Base-by-base conservation (phyloP, 2,113 vertebrate species). In the Tiliqua scincoides region DNA sequence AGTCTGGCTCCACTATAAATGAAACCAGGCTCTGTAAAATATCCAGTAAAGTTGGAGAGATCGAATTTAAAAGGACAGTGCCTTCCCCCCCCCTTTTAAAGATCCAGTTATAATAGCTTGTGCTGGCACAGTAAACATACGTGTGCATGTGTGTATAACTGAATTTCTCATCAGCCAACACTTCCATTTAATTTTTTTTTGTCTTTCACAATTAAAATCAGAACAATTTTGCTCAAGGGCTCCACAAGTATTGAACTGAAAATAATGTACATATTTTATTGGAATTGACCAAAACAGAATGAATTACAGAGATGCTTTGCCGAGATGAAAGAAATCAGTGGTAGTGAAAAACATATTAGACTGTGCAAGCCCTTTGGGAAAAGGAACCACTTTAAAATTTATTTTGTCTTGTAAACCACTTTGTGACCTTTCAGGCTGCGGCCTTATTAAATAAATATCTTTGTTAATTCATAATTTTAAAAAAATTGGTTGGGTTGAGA, bases 1-100 rank as follows among this genome's bases (percentile, higher is more conserved):
- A 97, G 96, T 94, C 97, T 98, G 98, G 97, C 98, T 98, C 97
- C 97, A 97, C 96, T 96, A 94, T 98, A 98, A 98, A 97, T 97
- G 95, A 97, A 98, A 99, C 96, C 98, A 99, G 98, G 97, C 97
- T 92, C 97, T 96, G 96, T 97, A 96, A 96, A 96, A 97, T 97
- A 97, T 97, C 97, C 96, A 96, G 95, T 97, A 96, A 95, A 97
- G 96, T 94, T 94, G 96, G 97, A 96, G 97, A 97, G 97, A 95
- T 95, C 88, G 89, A 89, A 96, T 97, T 98, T 97, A 97, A 96
- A 97, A 96, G 92, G 96, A 94, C 96, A 97, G 96, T 86, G 87
- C 88, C 57, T 48, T 48, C 10, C 10, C 94, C 70, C 94, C 93
- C 92, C 67, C 40, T 48, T 32, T 27, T 32, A 62, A 82, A 75